Evolutionary conservation across 2,113 vertebrate species (phyloP), one percentile per base, ranked within the genome.

Genomic region (Grammomys dolichurus): DNA sequence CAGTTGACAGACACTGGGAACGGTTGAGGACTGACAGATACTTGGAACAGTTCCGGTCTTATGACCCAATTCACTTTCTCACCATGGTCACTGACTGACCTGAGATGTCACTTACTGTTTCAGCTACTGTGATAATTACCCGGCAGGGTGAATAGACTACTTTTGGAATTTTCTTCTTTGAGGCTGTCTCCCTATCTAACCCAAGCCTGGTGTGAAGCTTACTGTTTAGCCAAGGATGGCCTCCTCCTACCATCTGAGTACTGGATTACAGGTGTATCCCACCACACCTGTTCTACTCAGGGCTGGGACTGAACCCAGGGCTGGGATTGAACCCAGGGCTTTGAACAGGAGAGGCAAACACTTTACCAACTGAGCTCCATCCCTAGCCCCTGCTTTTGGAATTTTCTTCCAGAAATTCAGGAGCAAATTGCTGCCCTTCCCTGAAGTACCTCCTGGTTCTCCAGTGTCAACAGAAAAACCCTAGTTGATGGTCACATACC

Each of bases 101-200:
- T 56, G 70, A 56, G 81, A 36, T 75, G 20, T 78, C 84, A 22
- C 72, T 56, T 75, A 33, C 54, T 75, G 70, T 88, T 70, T 76
- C 20, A 20, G 24, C 75, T 77, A 0, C 40, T 48, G 48, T 12
- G 9, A 76, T 7, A 24, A 28, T 77, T 69, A 76, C 40, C 43
- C 33, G 28, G 33, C 48, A 43, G 36, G n/a, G 7, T 78, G 31
- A 70, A 60, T 33, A 43, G 88, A 51, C 80, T 77, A 0, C 87
- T 85, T 36, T 84, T 46, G 65, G 89, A 85, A 72, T 90, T 91
- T 87, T 81, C 51, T 93, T 81, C 46, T 24, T 87, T 54, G 85
- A 87, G 48, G 26, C 10, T 3, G 85, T 70, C 46, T 70, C 20
- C 24, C 46, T 51, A 33, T 28, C 4, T 87, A 70, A 2, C 20